phyloP scores from a whole-genome alignment of 2,888 invertebrate species.

The Polylopha cassiicola region DNA sequence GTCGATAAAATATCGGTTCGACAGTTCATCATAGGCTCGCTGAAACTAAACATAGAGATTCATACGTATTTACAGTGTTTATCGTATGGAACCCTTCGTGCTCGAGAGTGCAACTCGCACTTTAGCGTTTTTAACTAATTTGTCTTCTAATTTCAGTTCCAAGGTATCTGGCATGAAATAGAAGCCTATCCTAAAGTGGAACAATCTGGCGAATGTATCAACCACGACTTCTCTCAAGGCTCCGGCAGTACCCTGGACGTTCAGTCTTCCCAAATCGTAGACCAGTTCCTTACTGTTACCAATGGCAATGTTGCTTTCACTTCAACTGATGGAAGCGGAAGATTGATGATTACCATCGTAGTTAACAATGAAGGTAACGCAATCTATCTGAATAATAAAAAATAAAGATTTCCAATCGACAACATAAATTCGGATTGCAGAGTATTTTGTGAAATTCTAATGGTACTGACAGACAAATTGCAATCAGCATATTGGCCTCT shows the following conservation, averaged over 20 bases:
- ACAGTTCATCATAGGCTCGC: too few relatives aligned
- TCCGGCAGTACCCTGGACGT: constrained; percentile 34
- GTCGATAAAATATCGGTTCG: too few relatives aligned
- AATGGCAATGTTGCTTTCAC: constrained; percentile 33
- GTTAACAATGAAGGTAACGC: constrained; percentile 34
- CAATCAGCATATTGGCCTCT: too few relatives aligned
- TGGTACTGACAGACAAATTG: too few relatives aligned
- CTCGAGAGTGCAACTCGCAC: constrained; percentile 26
- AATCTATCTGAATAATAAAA: neutral
- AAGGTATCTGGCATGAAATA: constrained; percentile 52
- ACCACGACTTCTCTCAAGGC: constrained; percentile 36
- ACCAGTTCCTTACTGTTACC: constrained; percentile 33
- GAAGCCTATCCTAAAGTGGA: constrained; percentile 49
- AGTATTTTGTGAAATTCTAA: too few relatives aligned
- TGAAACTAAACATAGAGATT: too few relatives aligned
- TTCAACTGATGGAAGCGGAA: constrained; percentile 39
- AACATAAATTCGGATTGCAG: too few relatives aligned
- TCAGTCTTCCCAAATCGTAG: constrained; percentile 37
- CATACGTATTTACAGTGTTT: too few relatives aligned
- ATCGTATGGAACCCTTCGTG: too few relatives aligned
- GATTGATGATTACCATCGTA: constrained; percentile 38
- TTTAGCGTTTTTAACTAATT: constrained; percentile 23
- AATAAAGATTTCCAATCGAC: too few relatives aligned
- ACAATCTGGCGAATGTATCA: constrained; percentile 48
- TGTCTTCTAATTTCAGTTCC: constrained; percentile 44